Evolutionary conservation across 2,113 vertebrate species (phyloP).

Genomic region (Sebastes fasciatus): DNA sequence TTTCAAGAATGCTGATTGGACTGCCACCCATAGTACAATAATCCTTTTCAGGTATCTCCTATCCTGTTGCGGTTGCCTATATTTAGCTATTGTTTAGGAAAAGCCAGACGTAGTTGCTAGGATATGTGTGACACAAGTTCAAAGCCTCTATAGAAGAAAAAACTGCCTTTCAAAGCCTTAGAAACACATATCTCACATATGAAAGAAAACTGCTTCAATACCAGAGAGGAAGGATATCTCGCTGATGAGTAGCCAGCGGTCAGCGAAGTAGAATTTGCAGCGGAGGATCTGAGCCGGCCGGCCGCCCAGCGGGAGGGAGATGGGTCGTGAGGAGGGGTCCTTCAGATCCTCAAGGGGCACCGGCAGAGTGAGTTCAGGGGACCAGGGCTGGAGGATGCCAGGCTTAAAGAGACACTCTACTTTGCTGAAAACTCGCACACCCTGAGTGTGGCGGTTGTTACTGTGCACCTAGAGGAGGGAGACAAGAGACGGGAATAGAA

Average conservation of each 20-base stretch:
- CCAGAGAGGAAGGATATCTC: conserved; percentile 92
- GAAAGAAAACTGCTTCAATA: conserved; percentile 59
- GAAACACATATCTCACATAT: conserved; percentile 7
- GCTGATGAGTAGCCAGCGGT: conserved; percentile 94
- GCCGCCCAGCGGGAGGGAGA: conserved; percentile 85
- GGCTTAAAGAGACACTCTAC: conserved; percentile 90
- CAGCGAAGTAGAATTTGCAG: conserved; percentile 91
- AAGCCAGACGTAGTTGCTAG: conserved; percentile 3
- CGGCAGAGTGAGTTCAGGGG: conserved; percentile 76
- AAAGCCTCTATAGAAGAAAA: not conserved
- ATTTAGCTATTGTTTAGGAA: conserved; percentile 16
- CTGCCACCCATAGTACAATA: not conserved
- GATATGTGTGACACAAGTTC: not conserved
- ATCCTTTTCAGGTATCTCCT: not conserved
- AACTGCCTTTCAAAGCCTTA: not conserved
- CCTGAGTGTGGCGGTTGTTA: conserved; percentile 92
- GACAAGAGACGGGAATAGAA: not conserved
- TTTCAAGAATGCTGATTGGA: conserved; percentile 9
- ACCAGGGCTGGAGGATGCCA: conserved; percentile 87
- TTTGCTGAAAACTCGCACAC: conserved; percentile 89
- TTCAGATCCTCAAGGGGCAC: conserved; percentile 86
- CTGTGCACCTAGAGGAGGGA: conserved; percentile 88
- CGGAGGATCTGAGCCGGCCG: conserved; percentile 87
- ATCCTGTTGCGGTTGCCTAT: not conserved
- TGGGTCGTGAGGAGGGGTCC: conserved; percentile 88